phyloP scores from a whole-genome alignment of 2,888 invertebrate genomes.

The Agapostemon virescens region DNA sequence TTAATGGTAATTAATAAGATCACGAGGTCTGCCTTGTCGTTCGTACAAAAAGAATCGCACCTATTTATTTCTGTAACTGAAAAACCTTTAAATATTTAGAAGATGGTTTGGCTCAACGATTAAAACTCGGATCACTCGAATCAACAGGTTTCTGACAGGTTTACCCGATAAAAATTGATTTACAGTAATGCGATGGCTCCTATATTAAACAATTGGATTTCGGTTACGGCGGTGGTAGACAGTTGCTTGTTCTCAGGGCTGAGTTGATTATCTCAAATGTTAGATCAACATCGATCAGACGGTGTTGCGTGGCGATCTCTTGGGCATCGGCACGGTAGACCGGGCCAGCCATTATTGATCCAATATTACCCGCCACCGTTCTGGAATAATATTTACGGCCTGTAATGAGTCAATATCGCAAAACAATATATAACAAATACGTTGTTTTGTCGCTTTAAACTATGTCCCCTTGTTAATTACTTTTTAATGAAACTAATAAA shows the following conservation, averaged over 20 bases:
- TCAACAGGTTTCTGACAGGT: not conserved
- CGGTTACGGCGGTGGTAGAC: not conserved
- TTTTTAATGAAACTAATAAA: conserved; percentile 42
- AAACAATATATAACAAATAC: conserved; percentile 30
- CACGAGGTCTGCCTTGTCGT: too few species aligned
- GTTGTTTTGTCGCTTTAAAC: conserved; percentile 1
- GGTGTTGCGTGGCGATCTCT: conserved; percentile 15
- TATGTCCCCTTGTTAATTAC: conserved; percentile 29
- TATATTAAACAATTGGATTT: conserved; percentile 5
- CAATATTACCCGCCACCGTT: conserved; percentile 22
- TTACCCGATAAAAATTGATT: not conserved
- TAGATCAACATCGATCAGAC: conserved; percentile 39
- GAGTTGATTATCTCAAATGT: conserved; percentile 11
- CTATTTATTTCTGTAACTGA: too few species aligned
- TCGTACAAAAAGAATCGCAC: too few species aligned
- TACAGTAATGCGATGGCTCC: not conserved
- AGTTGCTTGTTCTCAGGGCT: not conserved
- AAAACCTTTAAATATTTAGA: too few species aligned
- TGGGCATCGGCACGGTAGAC: not conserved
- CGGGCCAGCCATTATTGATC: conserved; percentile 28
- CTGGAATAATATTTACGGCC: conserved; percentile 44
- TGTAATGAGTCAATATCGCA: conserved; percentile 42
- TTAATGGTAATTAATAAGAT: too few species aligned
- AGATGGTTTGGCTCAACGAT: too few species aligned
- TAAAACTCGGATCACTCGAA: too few species aligned